These are phyloP conservation scores for Cyanistes caeruleus DNA, from an alignment of 2,113 vertebrate genomes.

Conservation along the genomic window DNA sequence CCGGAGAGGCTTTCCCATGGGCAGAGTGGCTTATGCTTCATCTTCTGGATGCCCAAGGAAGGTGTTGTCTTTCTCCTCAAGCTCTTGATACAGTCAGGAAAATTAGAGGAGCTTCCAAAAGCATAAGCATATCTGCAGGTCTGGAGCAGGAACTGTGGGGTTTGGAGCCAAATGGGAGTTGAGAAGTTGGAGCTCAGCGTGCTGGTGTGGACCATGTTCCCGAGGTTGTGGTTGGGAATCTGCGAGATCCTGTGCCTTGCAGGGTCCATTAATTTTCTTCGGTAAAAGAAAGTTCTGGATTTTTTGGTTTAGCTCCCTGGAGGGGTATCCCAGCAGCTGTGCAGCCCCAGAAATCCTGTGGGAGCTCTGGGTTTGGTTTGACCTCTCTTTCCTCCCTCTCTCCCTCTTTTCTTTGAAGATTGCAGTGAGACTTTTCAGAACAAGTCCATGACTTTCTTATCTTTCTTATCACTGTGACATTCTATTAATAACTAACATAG, in stretches of 20 bases:
- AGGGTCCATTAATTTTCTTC: background rate
- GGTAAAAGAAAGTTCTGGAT: background rate
- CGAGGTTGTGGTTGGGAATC: accelerated
- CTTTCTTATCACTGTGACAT: background rate
- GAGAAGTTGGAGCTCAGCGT: background rate
- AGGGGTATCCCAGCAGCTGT: background rate
- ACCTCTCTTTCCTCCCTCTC: background rate
- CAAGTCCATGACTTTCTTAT: background rate
- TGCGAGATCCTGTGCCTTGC: accelerated
- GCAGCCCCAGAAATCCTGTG: background rate
- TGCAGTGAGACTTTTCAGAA: background rate
- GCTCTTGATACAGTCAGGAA: background rate
- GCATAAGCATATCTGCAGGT: background rate
- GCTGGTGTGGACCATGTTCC: accelerated
- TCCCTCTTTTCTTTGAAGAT: background rate
- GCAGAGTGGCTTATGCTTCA: background rate
- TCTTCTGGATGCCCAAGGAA: background rate
- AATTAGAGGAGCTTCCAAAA: background rate
- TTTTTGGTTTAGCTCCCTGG: background rate
- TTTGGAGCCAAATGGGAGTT: background rate
- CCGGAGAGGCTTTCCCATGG: background rate
- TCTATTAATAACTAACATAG: background rate
- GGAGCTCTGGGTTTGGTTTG: background rate
- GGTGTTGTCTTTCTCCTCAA: background rate
- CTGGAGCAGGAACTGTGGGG: background rate